Conservation (phyloP, 2,797 vertebrate genomes). For the Sciurus vulgaris region DNA sequence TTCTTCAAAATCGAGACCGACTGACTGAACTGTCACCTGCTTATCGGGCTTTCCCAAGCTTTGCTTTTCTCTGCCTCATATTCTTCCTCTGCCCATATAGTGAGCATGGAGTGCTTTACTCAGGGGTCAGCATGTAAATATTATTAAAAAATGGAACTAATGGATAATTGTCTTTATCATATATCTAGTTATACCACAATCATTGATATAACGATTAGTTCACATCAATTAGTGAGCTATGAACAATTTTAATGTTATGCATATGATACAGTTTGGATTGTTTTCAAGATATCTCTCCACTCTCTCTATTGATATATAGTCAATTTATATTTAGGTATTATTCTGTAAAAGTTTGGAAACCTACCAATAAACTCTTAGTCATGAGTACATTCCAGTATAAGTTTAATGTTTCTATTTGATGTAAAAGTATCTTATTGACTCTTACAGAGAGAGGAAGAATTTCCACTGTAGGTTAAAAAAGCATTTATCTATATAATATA, state of each 20-base stretch:
- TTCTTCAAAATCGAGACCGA: background rate
- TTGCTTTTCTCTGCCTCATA: background rate
- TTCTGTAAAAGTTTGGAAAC: background rate
- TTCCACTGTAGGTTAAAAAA: background rate
- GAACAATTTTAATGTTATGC: background rate
- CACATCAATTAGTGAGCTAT: background rate
- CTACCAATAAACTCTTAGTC: background rate
- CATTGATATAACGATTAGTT: background rate
- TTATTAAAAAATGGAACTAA: background rate
- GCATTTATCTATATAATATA: background rate
- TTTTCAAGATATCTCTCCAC: background rate
- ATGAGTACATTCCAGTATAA: background rate
- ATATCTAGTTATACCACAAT: too few species aligned
- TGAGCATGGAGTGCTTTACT: background rate
- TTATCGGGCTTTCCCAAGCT: background rate
- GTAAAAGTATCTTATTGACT: background rate
- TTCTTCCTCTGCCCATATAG: background rate
- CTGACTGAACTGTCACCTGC: background rate
- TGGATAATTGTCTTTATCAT: background rate
- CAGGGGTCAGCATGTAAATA: background rate
- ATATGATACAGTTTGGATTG: background rate
- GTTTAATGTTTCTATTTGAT: background rate
- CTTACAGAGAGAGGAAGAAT: background rate
- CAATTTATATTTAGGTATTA: background rate
- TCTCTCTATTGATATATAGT: background rate